phyloP scores from a whole-genome alignment of 2,113 vertebrate species.

The Pseudolaguvia tuberculata region DNA sequence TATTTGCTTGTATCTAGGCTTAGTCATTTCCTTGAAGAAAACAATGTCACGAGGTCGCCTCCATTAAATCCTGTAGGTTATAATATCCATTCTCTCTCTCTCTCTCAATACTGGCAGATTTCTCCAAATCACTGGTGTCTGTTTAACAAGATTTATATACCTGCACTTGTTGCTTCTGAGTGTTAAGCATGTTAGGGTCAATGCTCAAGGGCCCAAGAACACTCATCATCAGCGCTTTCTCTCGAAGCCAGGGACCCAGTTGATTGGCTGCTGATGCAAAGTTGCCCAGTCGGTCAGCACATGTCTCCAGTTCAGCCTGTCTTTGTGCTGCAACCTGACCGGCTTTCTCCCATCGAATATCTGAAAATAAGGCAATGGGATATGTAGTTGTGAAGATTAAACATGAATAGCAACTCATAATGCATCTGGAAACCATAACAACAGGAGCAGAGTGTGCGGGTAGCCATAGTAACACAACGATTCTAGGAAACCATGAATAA shows the following conservation, averaged over 20 bases:
- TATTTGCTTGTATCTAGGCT: not conserved
- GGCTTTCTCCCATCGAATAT: slow-evolving; percentile 82
- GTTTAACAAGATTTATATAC: slow-evolving; percentile 56
- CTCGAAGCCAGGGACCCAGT: slow-evolving; percentile 88
- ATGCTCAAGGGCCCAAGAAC: slow-evolving; percentile 94
- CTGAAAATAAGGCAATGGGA: slow-evolving; percentile 58
- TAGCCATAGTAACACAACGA: slow-evolving; percentile 35
- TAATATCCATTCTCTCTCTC: not conserved
- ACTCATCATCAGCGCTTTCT: slow-evolving; percentile 99
- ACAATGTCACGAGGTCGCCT: no score
- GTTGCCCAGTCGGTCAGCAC: slow-evolving; percentile 80
- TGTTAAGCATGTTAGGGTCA: slow-evolving; percentile 95
- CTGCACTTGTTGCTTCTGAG: slow-evolving; percentile 97
- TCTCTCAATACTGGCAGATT: not conserved
- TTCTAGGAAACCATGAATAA: slow-evolving; percentile 23
- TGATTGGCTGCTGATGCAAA: slow-evolving; percentile 84
- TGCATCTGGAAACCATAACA: slow-evolving; percentile 28
- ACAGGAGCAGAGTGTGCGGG: not conserved
- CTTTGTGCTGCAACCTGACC: slow-evolving; percentile 78
- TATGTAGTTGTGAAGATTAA: slow-evolving; percentile 16
- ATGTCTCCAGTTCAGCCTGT: slow-evolving; percentile 88
- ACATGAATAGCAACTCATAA: not conserved
- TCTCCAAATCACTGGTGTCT: not conserved
- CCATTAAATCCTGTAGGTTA: not conserved
- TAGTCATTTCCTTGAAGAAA: not conserved